These are phyloP conservation scores for Noctua pronuba DNA, from an alignment of 2,888 invertebrate species.

Conservation along the genomic window DNA sequence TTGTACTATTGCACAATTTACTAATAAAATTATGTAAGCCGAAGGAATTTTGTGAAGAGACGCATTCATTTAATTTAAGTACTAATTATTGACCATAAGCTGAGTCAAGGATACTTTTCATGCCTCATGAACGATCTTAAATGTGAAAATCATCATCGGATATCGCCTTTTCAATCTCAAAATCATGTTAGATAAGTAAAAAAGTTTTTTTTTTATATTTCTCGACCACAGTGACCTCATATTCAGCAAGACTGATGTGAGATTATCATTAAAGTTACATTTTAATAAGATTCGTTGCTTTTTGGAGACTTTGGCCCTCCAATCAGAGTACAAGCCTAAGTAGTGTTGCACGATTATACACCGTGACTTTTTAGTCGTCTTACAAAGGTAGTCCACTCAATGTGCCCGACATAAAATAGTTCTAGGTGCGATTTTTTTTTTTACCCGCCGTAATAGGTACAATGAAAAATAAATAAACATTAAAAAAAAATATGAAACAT, in stretches of 20 bases:
- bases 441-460: too few species aligned
- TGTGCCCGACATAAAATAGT: too few species aligned
- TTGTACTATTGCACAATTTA: conserved; percentile 9
- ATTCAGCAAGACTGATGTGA: conserved; percentile 41
- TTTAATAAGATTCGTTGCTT: background rate
- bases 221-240: conserved; percentile 12
- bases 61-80: conserved; percentile 8
- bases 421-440: too few species aligned
- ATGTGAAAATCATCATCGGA: background rate
- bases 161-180: conserved; percentile 3
- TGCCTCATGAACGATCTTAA: conserved; percentile 10
- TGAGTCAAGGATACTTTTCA: background rate
- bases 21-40: background rate
- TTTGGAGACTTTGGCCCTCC: conserved; percentile 8
- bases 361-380: too few species aligned
- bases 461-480: too few species aligned
- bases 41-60: background rate
- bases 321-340: background rate
- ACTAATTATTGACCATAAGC: background rate
- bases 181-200: background rate
- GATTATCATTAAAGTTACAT: conserved; percentile 2
- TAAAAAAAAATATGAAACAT: too few species aligned
- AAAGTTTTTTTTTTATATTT: background rate
- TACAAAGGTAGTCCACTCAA: too few species aligned
- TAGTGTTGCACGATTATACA: conserved; percentile 13